Base-by-base conservation (phyloP, 1,140 invertebrate genomes). In the Drosophila setifemur region DNA sequence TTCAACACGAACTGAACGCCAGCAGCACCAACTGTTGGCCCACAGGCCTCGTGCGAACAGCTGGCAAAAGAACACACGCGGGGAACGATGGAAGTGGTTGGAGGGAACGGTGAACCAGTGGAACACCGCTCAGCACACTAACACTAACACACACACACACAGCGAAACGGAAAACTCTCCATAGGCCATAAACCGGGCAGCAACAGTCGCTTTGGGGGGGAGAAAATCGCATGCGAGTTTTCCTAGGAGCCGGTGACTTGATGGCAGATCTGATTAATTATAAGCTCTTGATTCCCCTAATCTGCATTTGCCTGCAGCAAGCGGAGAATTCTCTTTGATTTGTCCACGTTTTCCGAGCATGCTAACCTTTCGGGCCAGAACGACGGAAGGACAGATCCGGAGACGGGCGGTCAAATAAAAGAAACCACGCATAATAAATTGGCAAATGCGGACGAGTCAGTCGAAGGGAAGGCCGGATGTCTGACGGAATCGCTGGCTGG, bases 221-320 rank as follows among this genome's bases (percentile, higher is more conserved):
- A n/a, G n/a, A 29, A 75, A 68, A 69, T 81, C 78, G 73, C 78
- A 82, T 83, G 77, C 61, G 78, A 83, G 2, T 69, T 82, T 23
- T 29, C 33, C 14, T 18, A 31, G 29, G 9, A 31, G 8, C 8
- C 29, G 9, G 21, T 23, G 29, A 37, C 12, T 18, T 37, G 4
- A 37, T 18, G 49, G 21, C 11, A 45, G 26, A 67, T 47, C 52
- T 57, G 52, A 71, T 70, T 60, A 71, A 71, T 71, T 71, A 71
- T 70, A 71, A 60, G 29, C 67, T 40, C 39, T 69, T 69, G 67
- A 58, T 48, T 50, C 54, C 39, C 53, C 29, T 68, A 67, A 69
- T 69, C 50, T 69, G 66, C 66, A 69, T 69, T 48, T 39, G 66
- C 64, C 64, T 69, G 66, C 64, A 69, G 66, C 66, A 11, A 57